Evolutionary conservation across 2,113 vertebrate genomes (phyloP).

Genomic region (Gnathonemus echidnorhynchus): DNA sequence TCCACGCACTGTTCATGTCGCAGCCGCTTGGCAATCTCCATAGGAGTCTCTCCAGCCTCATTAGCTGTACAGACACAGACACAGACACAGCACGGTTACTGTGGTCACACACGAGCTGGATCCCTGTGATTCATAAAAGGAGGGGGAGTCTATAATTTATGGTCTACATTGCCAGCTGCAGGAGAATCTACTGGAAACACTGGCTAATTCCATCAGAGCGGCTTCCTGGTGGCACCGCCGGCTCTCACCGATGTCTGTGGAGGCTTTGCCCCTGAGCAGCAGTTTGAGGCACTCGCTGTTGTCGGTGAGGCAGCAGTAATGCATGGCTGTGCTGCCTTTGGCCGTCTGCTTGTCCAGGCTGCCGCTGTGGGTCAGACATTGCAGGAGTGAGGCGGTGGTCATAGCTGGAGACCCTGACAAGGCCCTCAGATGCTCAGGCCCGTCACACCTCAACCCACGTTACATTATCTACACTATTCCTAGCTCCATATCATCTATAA

Average conservation of each 20-base stretch:
- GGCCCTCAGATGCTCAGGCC: background rate
- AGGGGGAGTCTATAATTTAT: background rate
- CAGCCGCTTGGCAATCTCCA: conserved; percentile 84
- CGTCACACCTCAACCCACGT: background rate
- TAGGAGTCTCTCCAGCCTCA: conserved; percentile 79
- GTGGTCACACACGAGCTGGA: background rate
- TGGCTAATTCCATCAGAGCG: background rate
- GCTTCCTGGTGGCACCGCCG: background rate
- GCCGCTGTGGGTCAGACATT: conserved; percentile 54
- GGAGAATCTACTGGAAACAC: background rate
- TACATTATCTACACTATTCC: background rate
- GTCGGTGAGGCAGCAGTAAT: conserved; percentile 92
- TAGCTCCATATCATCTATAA: background rate
- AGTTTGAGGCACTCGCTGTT: conserved; percentile 93
- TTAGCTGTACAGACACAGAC: conserved; percentile 65
- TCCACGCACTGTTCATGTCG: conserved; percentile 82
- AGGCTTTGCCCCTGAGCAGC: conserved; percentile 84
- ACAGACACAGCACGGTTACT: background rate
- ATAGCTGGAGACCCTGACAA: background rate
- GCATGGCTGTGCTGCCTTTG: conserved; percentile 83
- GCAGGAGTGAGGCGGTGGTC: background rate
- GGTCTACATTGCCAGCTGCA: background rate
- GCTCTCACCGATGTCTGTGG: conserved; percentile 76
- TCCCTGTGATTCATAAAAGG: background rate
- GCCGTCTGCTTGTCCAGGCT: conserved; percentile 84